Evolutionary conservation across 2,888 invertebrate genomes (phyloP), one percentile per base, ranked within the genome.

Genomic region (Caenorhabditis sp.): DNA sequence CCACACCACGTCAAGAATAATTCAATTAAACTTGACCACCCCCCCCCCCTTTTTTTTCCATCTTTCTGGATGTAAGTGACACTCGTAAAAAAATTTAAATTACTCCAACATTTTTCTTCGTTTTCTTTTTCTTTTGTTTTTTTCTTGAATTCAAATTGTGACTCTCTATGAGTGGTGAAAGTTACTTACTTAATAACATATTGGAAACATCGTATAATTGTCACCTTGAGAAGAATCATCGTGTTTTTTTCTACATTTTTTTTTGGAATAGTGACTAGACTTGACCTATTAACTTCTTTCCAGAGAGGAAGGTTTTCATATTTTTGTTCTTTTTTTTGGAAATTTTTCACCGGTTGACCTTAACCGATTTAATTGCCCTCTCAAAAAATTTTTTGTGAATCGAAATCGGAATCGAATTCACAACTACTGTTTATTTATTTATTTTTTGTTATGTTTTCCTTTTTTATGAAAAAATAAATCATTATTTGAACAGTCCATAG

Each of bases 31-130:
- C 17, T 43, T 12, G 10, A 10, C 31, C 31, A 31, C 31, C 5
- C 31, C 43, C 12, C 12, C 43, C 2, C 3, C 17, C 14, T 43
- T 43, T 43, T 14, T 14, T 2, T 17, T 3, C 10, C 3, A 7
- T 43, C 17, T 14, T 43, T 17, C 43, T 43, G 7, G 17, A 43
- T 43, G 43, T 43, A 43, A 43, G 14, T 43, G 43, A 12, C 43
- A 43, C 43, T 43, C 43, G 43, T 43, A 43, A 43, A 43, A 31
- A 31, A 43, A 43, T 43, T 43, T 43, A 43, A 43, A 43, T 43
- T 43, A 43, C 43, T 43, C 14, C 43, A 43, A 43, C 43, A 43
- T 31, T 43, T 43, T 43, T 43, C 43, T 43, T 43, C 43, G 7
- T 43, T 14, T 43, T 43, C 17, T 43, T 43, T 17, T 43, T 17